Percentiles rank a stretch among this genome's conserved stretches.
Conservation (phyloP, 2,113 vertebrate genomes). For the Triplophysa tibetana region DNA sequence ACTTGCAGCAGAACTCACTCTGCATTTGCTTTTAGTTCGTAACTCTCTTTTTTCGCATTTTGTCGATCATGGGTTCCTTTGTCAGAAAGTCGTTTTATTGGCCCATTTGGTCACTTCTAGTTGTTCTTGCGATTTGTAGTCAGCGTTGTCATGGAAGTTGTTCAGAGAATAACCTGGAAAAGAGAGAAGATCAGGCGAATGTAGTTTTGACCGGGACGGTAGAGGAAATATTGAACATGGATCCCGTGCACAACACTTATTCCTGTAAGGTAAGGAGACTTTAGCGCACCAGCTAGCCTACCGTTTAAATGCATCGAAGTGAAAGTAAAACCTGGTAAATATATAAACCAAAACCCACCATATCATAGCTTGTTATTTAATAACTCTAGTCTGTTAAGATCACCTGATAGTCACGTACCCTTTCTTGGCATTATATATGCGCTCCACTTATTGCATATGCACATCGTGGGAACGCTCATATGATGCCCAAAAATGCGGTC, state of each 20-base stretch:
- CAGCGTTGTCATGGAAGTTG: slow-evolving; percentile 73
- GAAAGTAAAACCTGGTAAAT: slow-evolving; percentile 19
- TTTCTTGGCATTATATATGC: not conserved
- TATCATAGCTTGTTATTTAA: not conserved
- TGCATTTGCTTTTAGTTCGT: slow-evolving; percentile 12
- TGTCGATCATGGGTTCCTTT: slow-evolving; percentile 62
- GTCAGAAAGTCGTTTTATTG: slow-evolving; percentile 55
- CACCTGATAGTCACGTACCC: not conserved
- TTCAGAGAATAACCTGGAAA: slow-evolving; percentile 87
- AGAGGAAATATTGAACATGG: slow-evolving; percentile 95
- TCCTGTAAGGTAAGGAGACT: slow-evolving; percentile 88
- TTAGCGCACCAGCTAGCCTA: not conserved
- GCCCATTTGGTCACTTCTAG: slow-evolving; percentile 66
- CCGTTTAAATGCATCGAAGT: not conserved
- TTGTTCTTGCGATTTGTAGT: slow-evolving; percentile 65
- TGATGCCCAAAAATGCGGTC: not conserved
- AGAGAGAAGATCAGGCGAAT: slow-evolving; percentile 88
- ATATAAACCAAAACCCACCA: not conserved
- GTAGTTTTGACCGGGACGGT: slow-evolving; percentile 94
- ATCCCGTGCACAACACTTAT: slow-evolving; percentile 95
- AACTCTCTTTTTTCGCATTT: slow-evolving; percentile 41
- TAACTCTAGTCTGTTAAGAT: not conserved
- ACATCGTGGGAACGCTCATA: no score
- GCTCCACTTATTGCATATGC: no score
- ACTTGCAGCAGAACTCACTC: slow-evolving; percentile 14